Base-by-base conservation (phyloP, 2,113 vertebrate genomes). In the Kryptolebias marmoratus region DNA sequence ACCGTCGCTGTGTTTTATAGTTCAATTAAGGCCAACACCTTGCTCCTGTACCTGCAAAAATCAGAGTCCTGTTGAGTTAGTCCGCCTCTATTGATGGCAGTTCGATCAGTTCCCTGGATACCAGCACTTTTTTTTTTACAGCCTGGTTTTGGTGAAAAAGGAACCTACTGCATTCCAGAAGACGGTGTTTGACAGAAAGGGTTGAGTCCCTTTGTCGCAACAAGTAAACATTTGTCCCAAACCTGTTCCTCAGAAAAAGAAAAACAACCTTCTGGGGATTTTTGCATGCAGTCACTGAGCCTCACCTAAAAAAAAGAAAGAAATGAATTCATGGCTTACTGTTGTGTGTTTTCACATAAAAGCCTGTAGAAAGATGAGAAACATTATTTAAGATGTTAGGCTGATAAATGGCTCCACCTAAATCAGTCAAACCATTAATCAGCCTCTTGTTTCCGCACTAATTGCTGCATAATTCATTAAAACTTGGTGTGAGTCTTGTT, bases 151-250 rank as follows among this genome's bases (percentile, higher is more conserved):
- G 62, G 54, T 64, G 45, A 47, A 79, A 68, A 22, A 55, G 66
- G 53, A 75, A 76, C 81, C 53, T 15, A 42, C 50, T 69, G 75
- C 82, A 91, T 93, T 93, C 89, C 90, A 69, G 59, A 39, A 85
- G 82, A 82, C 72, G 36, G 81, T 71, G 77, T 87, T 75, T 66
- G 60, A 49, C 54, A 70, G 62, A 54, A 52, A 75, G 82, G 78
- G 78, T 56, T 72, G 70, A 81, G 80, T 79, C 80, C 75, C 87
- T 87, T 81, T 93, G 91, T 92, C 89, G 89, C 85, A 91, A 92
- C 91, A 93, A 90, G 89, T 90, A 91, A 90, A 91, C 89, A 90
- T 90, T 91, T 77, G 75, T 80, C 83, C 74, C 72, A 88, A 88
- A 92, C 88, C 90, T 65, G 90, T 88, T 91, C 79, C 68, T 28